phyloP scores from a whole-genome alignment of 2,888 invertebrate species.

The Leistus spinibarbis region DNA sequence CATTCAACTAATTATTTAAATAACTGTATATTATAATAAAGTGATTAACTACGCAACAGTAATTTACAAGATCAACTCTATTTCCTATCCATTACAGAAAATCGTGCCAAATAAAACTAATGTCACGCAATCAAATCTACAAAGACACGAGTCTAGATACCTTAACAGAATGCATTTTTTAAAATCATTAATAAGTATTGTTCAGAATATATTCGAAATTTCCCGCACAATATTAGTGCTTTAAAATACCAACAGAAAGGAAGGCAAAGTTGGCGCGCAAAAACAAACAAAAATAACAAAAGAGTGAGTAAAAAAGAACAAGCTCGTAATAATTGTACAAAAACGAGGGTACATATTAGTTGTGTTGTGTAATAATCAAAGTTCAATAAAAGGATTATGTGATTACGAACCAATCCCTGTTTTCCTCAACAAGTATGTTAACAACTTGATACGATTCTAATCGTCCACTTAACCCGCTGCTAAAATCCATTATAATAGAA shows the following conservation, averaged over 20 bases:
- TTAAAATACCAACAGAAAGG: no score
- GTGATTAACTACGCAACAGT: not conserved
- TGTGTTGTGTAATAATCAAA: no score
- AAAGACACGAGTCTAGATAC: not conserved
- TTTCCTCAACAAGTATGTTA: not conserved
- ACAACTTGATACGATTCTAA: constrained; percentile 3
- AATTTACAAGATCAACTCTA: not conserved
- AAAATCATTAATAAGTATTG: not conserved
- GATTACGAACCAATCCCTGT: no score
- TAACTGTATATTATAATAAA: not conserved
- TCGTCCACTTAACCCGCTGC: not conserved
- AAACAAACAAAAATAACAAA: no score
- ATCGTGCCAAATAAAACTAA: not conserved
- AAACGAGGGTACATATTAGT: no score
- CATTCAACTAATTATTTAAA: no score
- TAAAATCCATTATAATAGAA: not conserved
- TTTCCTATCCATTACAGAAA: not conserved
- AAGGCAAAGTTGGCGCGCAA: no score
- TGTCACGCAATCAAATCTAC: not conserved
- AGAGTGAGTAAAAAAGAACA: no score
- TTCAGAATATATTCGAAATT: no score
- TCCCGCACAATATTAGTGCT: no score
- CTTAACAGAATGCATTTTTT: not conserved
- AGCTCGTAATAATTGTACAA: no score
- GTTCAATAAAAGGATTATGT: no score